phyloP scores from a whole-genome alignment of 2,888 invertebrate species.

The Hetaerina titia region DNA sequence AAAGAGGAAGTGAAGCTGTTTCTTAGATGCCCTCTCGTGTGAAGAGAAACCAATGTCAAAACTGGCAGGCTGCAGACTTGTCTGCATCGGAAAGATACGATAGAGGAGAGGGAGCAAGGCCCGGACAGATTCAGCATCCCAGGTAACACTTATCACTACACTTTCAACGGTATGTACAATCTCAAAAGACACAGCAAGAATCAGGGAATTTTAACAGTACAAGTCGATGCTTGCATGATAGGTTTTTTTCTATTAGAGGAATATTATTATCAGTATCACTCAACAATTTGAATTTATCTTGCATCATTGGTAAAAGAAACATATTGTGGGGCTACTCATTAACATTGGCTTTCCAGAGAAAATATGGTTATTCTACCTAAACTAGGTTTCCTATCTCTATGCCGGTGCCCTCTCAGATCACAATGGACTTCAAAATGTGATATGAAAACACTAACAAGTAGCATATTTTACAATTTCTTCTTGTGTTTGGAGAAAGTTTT shows the following conservation, averaged over 20 bases:
- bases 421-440: conserved; percentile 71
- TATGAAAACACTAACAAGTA: conserved; percentile 70
- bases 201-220: conserved; percentile 67
- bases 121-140: conserved; percentile 66
- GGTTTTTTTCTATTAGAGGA: conserved; percentile 66
- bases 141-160: conserved; percentile 63
- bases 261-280: conserved; percentile 67
- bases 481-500: conserved; percentile 62
- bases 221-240: conserved; percentile 64
- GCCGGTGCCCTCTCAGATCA: conserved; percentile 70
- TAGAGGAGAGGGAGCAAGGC: conserved; percentile 64
- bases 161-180: conserved; percentile 64
- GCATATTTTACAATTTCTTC: conserved; percentile 69
- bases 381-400: conserved; percentile 63
- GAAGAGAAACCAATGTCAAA: conserved; percentile 59
- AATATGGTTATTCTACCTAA: conserved; percentile 66
- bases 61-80: conserved; percentile 61
- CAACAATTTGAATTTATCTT: conserved; percentile 63
- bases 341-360: conserved; percentile 67
- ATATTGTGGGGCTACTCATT: conserved; percentile 60
- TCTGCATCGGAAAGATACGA: conserved; percentile 59
- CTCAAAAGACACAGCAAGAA: conserved; percentile 67
- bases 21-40: conserved; percentile 58
- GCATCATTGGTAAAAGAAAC: conserved; percentile 66
- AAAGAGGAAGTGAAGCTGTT: conserved; percentile 61